Percentiles rank a stretch among this genome's conserved stretches.
These are phyloP conservation scores for Drepana falcataria DNA, from an alignment of 2,888 invertebrate species.

Conservation along the genomic window DNA sequence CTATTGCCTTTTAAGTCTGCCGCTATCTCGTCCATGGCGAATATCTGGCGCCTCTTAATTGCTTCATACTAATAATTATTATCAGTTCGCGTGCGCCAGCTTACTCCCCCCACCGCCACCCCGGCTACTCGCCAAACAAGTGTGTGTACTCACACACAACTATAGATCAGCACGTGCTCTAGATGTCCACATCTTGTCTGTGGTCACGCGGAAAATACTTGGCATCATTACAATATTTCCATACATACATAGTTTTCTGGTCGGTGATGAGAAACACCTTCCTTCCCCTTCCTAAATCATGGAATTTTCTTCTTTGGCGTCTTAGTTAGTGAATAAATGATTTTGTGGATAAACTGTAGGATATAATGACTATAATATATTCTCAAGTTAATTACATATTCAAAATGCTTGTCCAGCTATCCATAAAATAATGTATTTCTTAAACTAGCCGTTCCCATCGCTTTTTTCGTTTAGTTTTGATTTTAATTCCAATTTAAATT, in stretches of 20 bases:
- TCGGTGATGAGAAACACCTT: too few relatives aligned
- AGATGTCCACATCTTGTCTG: conserved; percentile 25
- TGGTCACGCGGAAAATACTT: conserved; percentile 23
- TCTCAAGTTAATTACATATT: too few relatives aligned
- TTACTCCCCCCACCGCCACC: conserved; percentile 50
- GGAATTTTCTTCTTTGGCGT: too few relatives aligned
- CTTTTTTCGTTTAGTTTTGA: too few relatives aligned
- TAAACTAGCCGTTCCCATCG: too few relatives aligned
- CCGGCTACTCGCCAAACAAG: conserved; percentile 14
- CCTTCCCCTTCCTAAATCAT: too few relatives aligned
- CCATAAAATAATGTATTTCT: too few relatives aligned
- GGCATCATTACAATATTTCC: background rate
- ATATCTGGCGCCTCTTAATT: conserved; percentile 76
- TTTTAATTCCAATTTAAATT: too few relatives aligned
- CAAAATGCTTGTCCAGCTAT: too few relatives aligned
- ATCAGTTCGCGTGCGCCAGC: conserved; percentile 65
- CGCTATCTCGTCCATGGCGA: conserved; percentile 57
- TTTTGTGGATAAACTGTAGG: too few relatives aligned
- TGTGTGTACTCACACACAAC: conserved; percentile 46
- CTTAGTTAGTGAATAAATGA: too few relatives aligned
- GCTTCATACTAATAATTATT: conserved; percentile 71
- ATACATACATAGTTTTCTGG: background rate
- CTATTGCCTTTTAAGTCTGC: conserved; percentile 35
- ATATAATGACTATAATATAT: too few relatives aligned
- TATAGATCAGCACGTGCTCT: conserved; percentile 47